phyloP scores from a whole-genome alignment of 2,113 vertebrate species.

The Ophiodon elongatus region DNA sequence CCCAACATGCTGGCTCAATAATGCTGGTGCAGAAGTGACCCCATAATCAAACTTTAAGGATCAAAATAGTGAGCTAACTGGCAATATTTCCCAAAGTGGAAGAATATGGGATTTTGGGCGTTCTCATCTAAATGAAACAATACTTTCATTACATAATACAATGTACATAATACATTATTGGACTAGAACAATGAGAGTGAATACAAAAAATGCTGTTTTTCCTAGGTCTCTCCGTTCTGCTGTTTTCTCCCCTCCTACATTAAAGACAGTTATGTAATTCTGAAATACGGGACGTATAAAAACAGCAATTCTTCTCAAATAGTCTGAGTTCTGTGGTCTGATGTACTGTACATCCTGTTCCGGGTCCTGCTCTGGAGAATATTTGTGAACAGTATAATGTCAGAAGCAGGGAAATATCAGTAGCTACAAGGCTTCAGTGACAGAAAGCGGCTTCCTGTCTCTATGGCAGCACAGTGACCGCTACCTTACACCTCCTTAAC shows the following conservation, averaged over 20 bases:
- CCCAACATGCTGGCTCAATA: constrained; percentile 3
- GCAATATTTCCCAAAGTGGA: constrained; percentile 4
- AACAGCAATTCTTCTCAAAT: constrained; percentile 44
- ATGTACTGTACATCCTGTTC: constrained; percentile 60
- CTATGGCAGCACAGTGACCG: constrained; percentile 58
- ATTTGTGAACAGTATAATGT: constrained; percentile 14
- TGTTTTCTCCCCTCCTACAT: constrained; percentile 49
- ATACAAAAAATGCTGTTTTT: neutral
- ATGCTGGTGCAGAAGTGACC: constrained; percentile 53
- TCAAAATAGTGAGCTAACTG: constrained; percentile 31
- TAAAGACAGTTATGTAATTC: constrained; percentile 74
- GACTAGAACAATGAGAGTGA: neutral
- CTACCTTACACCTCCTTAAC: constrained; percentile 50
- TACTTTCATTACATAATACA: neutral
- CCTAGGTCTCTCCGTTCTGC: constrained; percentile 9
- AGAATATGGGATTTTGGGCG: neutral
- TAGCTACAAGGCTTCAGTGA: constrained; percentile 31
- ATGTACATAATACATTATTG: neutral
- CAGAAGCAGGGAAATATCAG: constrained; percentile 33
- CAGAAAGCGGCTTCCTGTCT: constrained; percentile 65
- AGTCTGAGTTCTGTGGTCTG: constrained; percentile 20
- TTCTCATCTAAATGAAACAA: constrained; percentile 17
- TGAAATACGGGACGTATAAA: constrained; percentile 34
- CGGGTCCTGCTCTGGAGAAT: constrained; percentile 7
- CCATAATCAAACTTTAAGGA: constrained; percentile 65